Conservation (phyloP, 2,113 vertebrate genomes). For the Chauna torquata region DNA sequence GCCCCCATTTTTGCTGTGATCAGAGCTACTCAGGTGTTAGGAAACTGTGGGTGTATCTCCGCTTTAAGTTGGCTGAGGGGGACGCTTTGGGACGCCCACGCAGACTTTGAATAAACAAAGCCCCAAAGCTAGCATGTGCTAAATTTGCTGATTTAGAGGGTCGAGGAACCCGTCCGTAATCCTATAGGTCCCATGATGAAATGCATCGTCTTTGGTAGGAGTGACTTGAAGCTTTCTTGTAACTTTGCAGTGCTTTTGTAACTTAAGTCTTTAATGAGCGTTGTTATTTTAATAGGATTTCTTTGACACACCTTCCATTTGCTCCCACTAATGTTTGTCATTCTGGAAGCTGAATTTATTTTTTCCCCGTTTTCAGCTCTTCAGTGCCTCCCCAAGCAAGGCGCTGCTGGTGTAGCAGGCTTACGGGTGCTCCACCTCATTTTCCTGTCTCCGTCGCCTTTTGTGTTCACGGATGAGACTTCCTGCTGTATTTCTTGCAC, state of each 20-base stretch:
- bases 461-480: not conserved
- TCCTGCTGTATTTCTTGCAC: not conserved
- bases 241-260: slow-evolving; percentile 24
- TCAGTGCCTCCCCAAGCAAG: not conserved
- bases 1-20: not conserved
- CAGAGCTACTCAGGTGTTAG: not conserved
- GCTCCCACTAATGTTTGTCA: slow-evolving; percentile 1
- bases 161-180: not conserved
- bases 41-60: not conserved
- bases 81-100: not conserved
- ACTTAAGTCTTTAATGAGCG: slow-evolving; percentile 45
- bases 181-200: not conserved
- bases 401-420: not conserved
- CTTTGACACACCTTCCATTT: slow-evolving; percentile 54
- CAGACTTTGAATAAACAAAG: not conserved
- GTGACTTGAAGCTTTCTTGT: not conserved
- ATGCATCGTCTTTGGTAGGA: not conserved
- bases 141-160: not conserved
- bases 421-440: not conserved
- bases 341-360: not conserved
- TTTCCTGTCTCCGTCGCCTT: not conserved
- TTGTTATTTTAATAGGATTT: slow-evolving; percentile 45
- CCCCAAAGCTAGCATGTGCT: not conserved
- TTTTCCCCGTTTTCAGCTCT: not conserved
- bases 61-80: not conserved